These are phyloP conservation scores for Sphaerophoria rueppellii DNA, from an alignment of 2,888 invertebrate genomes.

Conservation along the genomic window DNA sequence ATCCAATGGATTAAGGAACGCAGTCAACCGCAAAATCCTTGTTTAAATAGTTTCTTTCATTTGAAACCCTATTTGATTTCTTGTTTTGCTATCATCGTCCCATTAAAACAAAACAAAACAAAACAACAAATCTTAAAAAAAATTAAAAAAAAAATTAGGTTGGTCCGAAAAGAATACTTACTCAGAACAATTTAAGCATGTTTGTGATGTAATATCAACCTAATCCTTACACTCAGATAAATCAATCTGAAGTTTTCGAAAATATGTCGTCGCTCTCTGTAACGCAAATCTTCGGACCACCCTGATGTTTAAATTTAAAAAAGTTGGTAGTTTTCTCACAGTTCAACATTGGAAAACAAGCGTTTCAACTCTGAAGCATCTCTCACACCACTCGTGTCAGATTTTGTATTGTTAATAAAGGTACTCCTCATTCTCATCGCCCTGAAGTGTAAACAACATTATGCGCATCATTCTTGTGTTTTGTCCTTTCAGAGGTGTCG, in stretches of 20 bases:
- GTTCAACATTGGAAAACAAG: background rate
- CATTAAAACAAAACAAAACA: constrained; percentile 26
- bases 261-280: too few species aligned
- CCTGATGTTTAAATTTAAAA: too few species aligned
- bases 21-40: constrained; percentile 74
- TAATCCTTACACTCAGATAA: too few species aligned
- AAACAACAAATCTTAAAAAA: constrained; percentile 5
- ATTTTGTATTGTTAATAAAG: constrained; percentile 36
- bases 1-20: constrained; percentile 60
- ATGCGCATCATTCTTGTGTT: constrained; percentile 58
- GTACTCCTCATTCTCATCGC: constrained; percentile 53
- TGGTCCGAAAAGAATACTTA: constrained; percentile 10
- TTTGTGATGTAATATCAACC: too few species aligned
- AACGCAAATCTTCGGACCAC: too few species aligned
- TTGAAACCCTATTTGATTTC: constrained; percentile 43
- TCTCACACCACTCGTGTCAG: constrained; percentile 15
- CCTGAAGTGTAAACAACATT: constrained; percentile 71
- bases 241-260: too few species aligned
- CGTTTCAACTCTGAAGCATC: background rate
- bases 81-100: constrained; percentile 35
- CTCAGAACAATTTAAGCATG: background rate
- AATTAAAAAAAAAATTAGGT: background rate
- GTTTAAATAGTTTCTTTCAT: constrained; percentile 58
- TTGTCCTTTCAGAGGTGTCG: constrained; percentile 58
- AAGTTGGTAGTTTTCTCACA: too few species aligned